Evolutionary conservation across 2,113 vertebrate genomes (phyloP).

Genomic region (Nansenia antarctica): DNA sequence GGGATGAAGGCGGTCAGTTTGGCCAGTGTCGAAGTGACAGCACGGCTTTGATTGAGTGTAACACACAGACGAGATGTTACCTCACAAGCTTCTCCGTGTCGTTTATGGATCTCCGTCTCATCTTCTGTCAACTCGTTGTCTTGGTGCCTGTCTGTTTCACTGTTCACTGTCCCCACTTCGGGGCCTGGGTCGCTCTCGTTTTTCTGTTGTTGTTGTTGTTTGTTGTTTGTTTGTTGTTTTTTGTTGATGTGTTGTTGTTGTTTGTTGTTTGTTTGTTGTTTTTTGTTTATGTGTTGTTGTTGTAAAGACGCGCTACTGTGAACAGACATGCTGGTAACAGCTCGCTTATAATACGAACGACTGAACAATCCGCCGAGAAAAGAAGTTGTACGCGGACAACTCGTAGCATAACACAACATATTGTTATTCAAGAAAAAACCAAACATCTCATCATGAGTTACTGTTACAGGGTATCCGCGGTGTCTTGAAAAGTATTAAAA

Average conservation of each 20-base stretch:
- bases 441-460: no score
- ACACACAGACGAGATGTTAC: constrained; percentile 48
- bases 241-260: not conserved
- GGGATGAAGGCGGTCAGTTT: not conserved
- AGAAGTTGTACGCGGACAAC: not conserved
- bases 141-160: not conserved
- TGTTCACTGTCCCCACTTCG: no score
- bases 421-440: not conserved
- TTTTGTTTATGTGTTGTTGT: not conserved
- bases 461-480: no score
- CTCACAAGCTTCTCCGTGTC: constrained; percentile 69
- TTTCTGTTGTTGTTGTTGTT: no score
- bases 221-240: no score
- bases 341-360: constrained; percentile 18
- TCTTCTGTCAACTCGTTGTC: constrained; percentile 43
- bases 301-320: constrained; percentile 8
- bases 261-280: not conserved
- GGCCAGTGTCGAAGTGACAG: not conserved
- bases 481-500: no score
- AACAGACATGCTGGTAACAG: constrained; percentile 37
- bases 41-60: not conserved
- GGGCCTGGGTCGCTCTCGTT: no score
- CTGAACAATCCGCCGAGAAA: constrained; percentile 24
- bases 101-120: constrained; percentile 49
- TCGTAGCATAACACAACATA: constrained; percentile 31